Evolutionary conservation across 1,140 invertebrate genomes (phyloP).

Genomic region (Bombus consobrinus): DNA sequence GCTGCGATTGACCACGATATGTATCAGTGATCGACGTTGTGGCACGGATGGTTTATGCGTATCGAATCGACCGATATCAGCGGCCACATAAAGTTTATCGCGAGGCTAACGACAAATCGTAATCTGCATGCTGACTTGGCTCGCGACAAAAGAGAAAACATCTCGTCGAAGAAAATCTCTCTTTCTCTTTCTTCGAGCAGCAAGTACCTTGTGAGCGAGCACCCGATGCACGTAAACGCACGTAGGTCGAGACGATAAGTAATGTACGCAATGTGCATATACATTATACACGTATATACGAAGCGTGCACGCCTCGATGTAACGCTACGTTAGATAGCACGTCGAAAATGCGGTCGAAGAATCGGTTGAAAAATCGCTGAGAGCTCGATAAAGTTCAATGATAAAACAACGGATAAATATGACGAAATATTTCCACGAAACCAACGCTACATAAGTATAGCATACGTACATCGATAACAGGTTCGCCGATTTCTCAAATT

Average conservation of each 20-base stretch:
- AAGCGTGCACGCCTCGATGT: background rate
- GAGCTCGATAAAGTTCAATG: background rate
- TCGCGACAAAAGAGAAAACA: constrained; percentile 35
- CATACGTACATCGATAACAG: background rate
- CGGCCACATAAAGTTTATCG: constrained; percentile 78
- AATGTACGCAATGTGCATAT: background rate
- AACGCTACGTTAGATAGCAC: background rate
- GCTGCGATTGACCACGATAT: background rate
- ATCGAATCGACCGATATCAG: constrained; percentile 74
- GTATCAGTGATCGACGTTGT: constrained; percentile 25
- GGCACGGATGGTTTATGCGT: constrained; percentile 70
- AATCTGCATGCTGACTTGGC: constrained; percentile 71
- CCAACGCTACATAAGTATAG: background rate
- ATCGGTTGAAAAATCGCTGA: background rate
- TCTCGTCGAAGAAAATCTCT: constrained; percentile 32
- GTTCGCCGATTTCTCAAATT: constrained; percentile 22
- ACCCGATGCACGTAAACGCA: background rate
- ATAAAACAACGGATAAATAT: constrained; percentile 9
- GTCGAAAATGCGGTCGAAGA: background rate
- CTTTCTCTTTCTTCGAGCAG: background rate
- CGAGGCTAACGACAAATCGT: constrained; percentile 79
- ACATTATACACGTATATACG: background rate
- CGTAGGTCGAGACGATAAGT: constrained; percentile 30
- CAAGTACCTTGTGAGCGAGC: background rate
- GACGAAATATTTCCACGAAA: constrained; percentile 26